These are phyloP conservation scores for Scomber colias DNA, from an alignment of 2,113 vertebrate genomes.

Conservation along the genomic window DNA sequence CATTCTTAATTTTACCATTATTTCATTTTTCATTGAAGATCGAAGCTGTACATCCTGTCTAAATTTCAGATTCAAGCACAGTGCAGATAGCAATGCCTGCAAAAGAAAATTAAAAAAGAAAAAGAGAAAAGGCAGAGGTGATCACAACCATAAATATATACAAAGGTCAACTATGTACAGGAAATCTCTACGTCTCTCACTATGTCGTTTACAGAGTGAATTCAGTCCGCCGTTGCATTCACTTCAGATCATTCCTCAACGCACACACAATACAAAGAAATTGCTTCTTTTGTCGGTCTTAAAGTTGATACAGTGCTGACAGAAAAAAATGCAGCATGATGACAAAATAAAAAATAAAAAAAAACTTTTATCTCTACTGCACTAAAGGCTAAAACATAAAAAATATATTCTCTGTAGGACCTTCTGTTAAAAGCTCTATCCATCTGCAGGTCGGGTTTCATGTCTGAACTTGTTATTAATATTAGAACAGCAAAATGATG, in stretches of 20 bases:
- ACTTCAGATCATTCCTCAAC: slow-evolving; percentile 74
- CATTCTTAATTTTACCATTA: slow-evolving; percentile 76
- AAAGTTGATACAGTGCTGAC: slow-evolving; percentile 71
- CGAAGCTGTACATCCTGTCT: slow-evolving; percentile 87
- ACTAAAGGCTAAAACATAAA: slow-evolving; percentile 76
- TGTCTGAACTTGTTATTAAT: slow-evolving; percentile 28
- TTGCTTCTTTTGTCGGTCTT: slow-evolving; percentile 62
- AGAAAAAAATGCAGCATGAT: slow-evolving; percentile 80
- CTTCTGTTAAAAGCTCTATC: slow-evolving; percentile 67
- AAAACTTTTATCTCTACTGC: slow-evolving; percentile 57
- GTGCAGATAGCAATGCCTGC: slow-evolving; percentile 88
- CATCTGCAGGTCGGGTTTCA: slow-evolving; percentile 57
- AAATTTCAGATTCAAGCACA: slow-evolving; percentile 87
- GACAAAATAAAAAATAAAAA: slow-evolving; percentile 44
- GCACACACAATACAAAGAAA: slow-evolving; percentile 77
- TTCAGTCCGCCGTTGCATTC: slow-evolving; percentile 66
- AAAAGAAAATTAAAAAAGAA: slow-evolving; percentile 70
- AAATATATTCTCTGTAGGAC: slow-evolving; percentile 77
- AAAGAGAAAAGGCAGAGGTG: slow-evolving; percentile 83
- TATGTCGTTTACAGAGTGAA: slow-evolving; percentile 63
- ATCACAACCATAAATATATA: slow-evolving; percentile 86
- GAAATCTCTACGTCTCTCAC: slow-evolving; percentile 73
- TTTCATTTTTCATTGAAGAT: slow-evolving; percentile 83
- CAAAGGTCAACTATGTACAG: slow-evolving; percentile 86
- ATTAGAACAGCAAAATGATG: slow-evolving; percentile 53